Evolutionary conservation across 2,113 vertebrate species (phyloP).

Genomic region (Haliaeetus leucogaster): DNA sequence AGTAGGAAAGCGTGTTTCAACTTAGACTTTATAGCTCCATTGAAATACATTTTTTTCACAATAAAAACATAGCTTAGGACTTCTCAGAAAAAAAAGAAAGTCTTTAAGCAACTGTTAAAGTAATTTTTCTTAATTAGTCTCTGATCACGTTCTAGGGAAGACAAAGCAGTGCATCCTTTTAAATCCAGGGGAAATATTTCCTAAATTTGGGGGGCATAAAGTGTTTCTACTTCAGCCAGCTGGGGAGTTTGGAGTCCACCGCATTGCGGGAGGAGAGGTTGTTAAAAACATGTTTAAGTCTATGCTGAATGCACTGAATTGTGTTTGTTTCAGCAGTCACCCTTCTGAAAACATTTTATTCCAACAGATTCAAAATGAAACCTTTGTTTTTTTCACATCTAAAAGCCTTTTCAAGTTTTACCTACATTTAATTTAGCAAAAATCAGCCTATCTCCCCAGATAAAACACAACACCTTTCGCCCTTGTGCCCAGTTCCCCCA

Average conservation of each 20-base stretch:
- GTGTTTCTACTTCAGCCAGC: background rate
- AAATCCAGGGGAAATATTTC: background rate
- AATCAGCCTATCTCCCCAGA: background rate
- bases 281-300: background rate
- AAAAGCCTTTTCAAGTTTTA: background rate
- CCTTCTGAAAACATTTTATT: background rate
- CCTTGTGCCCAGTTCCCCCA: accelerated
- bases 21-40: background rate
- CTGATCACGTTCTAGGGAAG: background rate
- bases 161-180: background rate
- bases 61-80: background rate
- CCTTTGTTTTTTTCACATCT: background rate
- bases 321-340: background rate
- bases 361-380: background rate
- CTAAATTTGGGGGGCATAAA: background rate
- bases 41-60: background rate
- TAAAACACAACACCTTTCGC: background rate
- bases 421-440: background rate
- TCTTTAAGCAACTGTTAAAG: background rate
- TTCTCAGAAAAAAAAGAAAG: background rate
- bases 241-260: background rate
- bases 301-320: background rate
- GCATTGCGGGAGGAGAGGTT: accelerated
- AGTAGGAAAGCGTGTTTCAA: background rate
- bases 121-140: background rate